Evolutionary conservation across 2,797 vertebrate species (phyloP).

Genomic region (Catostomus latipinnis): DNA sequence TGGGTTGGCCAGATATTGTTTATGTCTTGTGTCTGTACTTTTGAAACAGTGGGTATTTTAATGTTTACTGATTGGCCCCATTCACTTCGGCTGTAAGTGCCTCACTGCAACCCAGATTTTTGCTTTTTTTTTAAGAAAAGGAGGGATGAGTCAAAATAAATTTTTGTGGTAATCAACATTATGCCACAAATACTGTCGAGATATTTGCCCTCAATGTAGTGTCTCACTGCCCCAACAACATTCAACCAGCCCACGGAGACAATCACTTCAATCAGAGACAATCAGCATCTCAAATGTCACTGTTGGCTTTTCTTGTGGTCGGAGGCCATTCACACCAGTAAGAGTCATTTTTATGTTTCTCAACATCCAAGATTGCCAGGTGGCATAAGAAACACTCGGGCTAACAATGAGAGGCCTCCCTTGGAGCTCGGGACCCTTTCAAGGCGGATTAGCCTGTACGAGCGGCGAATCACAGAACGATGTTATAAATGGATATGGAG

Average conservation of each 20-base stretch:
- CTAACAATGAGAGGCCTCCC: conserved; percentile 36
- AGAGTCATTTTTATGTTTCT: conserved; percentile 69
- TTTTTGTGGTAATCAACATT: no score
- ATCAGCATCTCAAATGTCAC: conserved; percentile 73
- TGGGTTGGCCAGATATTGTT: no score
- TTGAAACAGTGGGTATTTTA: no score
- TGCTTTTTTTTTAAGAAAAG: neutral
- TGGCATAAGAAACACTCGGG: conserved; percentile 51
- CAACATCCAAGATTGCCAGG: conserved; percentile 62
- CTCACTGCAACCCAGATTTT: neutral
- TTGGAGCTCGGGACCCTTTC: conserved; percentile 12
- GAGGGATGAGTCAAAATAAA: no score
- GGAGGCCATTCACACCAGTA: conserved; percentile 71
- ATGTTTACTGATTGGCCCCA: no score
- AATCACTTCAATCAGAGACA: conserved; percentile 57
- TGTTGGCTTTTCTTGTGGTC: conserved; percentile 70
- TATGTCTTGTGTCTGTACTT: no score
- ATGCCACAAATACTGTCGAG: no score
- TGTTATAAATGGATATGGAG: conserved; percentile 13
- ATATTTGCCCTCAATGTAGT: no score
- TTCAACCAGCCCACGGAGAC: conserved; percentile 58
- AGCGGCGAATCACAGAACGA: neutral
- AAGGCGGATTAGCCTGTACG: conserved; percentile 1
- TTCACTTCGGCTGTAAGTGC: no score
- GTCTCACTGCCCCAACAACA: neutral